Conservation (phyloP, 2,888 invertebrate genomes). For the Tiliacea aurago region DNA sequence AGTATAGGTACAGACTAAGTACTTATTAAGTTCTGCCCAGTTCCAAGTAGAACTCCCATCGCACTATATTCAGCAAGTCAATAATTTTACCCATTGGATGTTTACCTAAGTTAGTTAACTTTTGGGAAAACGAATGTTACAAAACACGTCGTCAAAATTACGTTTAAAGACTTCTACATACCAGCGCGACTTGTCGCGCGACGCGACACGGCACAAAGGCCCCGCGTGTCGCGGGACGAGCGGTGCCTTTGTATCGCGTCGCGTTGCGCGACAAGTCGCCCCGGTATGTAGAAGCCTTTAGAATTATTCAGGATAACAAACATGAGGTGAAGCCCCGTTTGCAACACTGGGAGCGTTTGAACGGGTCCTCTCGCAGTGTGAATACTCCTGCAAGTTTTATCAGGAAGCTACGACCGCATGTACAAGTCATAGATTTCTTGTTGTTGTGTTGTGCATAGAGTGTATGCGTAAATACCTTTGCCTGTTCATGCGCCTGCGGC, state of each 20-base stretch:
- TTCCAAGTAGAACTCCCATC: too few species aligned
- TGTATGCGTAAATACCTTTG: neutral
- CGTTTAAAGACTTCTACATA: too few species aligned
- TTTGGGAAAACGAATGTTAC: neutral
- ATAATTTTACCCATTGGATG: neutral
- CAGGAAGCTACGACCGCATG: neutral
- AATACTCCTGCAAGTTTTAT: constrained; percentile 1
- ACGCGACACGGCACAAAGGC: too few species aligned
- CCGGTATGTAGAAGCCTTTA: too few species aligned
- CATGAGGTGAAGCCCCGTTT: neutral
- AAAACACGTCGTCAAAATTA: neutral
- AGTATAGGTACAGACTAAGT: too few species aligned
- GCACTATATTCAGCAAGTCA: neutral
- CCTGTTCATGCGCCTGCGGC: neutral
- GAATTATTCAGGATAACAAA: constrained; percentile 1
- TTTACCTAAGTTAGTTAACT: neutral
- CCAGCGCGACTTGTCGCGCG: too few species aligned
- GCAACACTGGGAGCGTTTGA: neutral
- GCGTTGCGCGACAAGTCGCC: too few species aligned
- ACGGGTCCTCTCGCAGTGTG: neutral
- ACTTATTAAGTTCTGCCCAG: too few species aligned
- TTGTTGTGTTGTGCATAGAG: neutral
- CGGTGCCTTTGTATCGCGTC: too few species aligned
- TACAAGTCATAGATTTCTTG: neutral
- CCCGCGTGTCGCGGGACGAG: too few species aligned